Conservation (phyloP, 2,113 vertebrate genomes). For the Pelvicachromis taeniatus region DNA sequence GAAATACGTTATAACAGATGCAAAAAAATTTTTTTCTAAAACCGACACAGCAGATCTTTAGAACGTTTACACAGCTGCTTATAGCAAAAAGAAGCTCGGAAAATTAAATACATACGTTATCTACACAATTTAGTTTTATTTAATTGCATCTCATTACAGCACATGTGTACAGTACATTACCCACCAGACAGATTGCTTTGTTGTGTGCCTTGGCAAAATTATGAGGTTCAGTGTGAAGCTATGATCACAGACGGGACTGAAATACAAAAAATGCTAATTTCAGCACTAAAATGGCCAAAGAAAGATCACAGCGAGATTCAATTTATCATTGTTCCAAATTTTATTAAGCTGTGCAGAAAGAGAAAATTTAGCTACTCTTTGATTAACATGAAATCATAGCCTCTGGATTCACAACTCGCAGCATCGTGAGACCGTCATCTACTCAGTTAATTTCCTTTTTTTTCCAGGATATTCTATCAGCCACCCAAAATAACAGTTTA, state of each 20-base stretch:
- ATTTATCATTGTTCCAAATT: neutral
- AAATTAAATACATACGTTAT: slow-evolving; percentile 28
- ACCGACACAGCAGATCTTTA: neutral
- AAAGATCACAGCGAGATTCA: neutral
- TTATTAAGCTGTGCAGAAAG: neutral
- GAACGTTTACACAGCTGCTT: neutral
- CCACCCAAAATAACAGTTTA: neutral
- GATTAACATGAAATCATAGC: neutral
- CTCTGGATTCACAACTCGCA: neutral
- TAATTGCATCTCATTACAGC: slow-evolving; percentile 51
- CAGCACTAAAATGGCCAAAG: neutral
- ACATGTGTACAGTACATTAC: slow-evolving; percentile 48
- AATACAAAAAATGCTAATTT: neutral
- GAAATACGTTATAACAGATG: neutral
- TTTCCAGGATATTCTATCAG: neutral
- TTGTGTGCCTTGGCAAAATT: slow-evolving; percentile 40
- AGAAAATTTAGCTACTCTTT: neutral
- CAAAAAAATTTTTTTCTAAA: neutral
- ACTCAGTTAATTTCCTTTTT: neutral
- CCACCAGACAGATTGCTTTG: slow-evolving; percentile 40
- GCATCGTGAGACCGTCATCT: neutral
- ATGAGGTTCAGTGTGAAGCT: slow-evolving; percentile 15
- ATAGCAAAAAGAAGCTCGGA: neutral
- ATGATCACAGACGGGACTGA: neutral
- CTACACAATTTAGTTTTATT: slow-evolving; percentile 36